phyloP scores from a whole-genome alignment of 2,888 invertebrate genomes.

The Lasioglossum leucozonium region DNA sequence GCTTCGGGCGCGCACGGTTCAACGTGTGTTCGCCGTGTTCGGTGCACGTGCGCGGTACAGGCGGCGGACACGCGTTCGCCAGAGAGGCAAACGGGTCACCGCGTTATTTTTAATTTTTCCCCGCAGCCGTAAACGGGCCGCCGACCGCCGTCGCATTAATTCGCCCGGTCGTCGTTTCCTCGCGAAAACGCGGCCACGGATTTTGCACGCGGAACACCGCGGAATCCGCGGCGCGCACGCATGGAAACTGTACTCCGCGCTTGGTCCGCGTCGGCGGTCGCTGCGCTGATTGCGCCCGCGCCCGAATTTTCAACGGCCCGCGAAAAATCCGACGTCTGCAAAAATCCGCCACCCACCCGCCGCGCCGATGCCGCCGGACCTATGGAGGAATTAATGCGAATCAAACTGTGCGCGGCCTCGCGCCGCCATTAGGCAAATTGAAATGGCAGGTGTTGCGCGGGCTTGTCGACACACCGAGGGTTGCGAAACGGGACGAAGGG shows the following conservation, averaged over 20 bases:
- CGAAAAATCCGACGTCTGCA: constrained; percentile 35
- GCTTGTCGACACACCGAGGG: neutral
- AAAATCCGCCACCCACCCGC: constrained; percentile 15
- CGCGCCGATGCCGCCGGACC: neutral
- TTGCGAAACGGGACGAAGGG: neutral
- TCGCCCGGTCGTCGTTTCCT: constrained; percentile 15
- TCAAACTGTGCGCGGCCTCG: constrained; percentile 35
- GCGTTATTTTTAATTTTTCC: constrained; percentile 47
- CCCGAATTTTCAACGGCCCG: constrained; percentile 10
- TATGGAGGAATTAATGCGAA: constrained; percentile 35
- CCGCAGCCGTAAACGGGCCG: neutral
- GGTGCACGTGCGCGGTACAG: neutral
- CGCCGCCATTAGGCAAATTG: constrained; percentile 48
- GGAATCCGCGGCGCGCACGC: neutral
- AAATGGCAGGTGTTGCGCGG: constrained; percentile 42
- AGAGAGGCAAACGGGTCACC: constrained; percentile 45
- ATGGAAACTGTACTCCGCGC: neutral
- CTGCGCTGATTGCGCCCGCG: constrained; percentile 27
- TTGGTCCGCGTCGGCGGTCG: neutral
- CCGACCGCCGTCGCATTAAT: neutral
- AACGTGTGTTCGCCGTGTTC: neutral
- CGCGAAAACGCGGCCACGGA: constrained; percentile 18
- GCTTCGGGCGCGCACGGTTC: neutral
- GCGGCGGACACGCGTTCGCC: neutral
- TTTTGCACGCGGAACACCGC: constrained; percentile 7